Conservation (phyloP, 2,113 vertebrate genomes). For the Phylloscopus trochiloides region DNA sequence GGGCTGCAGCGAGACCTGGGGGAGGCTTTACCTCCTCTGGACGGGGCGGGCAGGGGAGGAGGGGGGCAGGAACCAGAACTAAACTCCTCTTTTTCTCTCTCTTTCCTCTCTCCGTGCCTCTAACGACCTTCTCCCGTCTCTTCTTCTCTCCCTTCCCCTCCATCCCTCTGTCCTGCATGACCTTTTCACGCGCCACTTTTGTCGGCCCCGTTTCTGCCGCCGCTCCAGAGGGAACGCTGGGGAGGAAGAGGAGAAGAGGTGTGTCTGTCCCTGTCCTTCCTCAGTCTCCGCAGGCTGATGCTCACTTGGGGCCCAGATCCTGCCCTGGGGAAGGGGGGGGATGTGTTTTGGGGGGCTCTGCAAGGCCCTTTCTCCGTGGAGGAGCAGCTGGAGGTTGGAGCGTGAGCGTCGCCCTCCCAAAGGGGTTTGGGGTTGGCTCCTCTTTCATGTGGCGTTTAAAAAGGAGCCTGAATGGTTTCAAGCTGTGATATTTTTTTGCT, state of each 20-base stretch:
- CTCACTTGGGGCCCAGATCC: background rate
- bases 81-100: conserved; percentile 55
- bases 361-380: rapidly evolving
- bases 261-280: conserved; percentile 74
- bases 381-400: rapidly evolving
- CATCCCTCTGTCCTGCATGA: conserved; percentile 76
- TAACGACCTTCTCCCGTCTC: conserved; percentile 29
- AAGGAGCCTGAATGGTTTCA: background rate
- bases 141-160: conserved; percentile 58
- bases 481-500: background rate
- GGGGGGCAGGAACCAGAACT: background rate
- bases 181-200: conserved; percentile 80
- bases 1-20: background rate
- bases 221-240: conserved; percentile 89
- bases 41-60: background rate
- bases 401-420: rapidly evolving
- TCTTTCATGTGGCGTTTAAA: background rate
- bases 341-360: rapidly evolving
- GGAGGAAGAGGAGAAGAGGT: conserved; percentile 93
- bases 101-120: conserved; percentile 29
- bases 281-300: background rate
- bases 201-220: conserved; percentile 89
- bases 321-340: background rate
- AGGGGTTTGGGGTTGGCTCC: background rate
- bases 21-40: background rate